Evolutionary conservation across 2,797 vertebrate species (phyloP).

Genomic region (Coranthus polyacanthus): DNA sequence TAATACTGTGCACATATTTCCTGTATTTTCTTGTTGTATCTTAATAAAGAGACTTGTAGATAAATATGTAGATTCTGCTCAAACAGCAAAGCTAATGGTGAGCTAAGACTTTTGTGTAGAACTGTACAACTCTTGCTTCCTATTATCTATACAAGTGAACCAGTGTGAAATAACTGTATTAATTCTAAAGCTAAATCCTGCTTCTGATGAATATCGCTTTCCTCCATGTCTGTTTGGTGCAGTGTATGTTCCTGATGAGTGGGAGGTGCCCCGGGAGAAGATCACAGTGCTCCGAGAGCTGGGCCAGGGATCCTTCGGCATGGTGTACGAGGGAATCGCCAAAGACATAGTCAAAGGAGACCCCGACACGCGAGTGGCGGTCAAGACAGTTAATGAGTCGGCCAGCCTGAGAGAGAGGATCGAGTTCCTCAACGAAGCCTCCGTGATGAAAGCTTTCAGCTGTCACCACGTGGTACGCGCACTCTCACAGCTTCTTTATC

Average conservation of each 20-base stretch:
- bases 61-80: no score
- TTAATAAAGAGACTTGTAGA: no score
- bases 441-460: constrained; percentile 98
- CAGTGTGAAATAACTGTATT: no score
- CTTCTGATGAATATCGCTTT: no score
- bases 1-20: no score
- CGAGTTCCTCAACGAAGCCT: constrained; percentile 98
- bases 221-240: constrained; percentile 10
- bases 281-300: constrained; percentile 92
- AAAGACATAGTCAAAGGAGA: constrained; percentile 96
- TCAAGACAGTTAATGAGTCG: constrained; percentile 97
- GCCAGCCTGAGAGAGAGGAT: constrained; percentile 97
- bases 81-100: no score
- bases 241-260: constrained; percentile 97
- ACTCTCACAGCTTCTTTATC: not conserved
- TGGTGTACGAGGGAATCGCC: constrained; percentile 97
- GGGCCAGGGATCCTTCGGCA: constrained; percentile 97
- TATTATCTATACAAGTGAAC: no score
- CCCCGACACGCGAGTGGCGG: constrained; percentile 90
- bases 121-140: no score
- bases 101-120: no score
- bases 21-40: no score
- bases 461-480: constrained; percentile 96
- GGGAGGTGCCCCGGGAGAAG: constrained; percentile 97
- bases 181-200: no score